A percentile compares a stretch with the other conserved stretches of the same genome.
Evolutionary conservation across 2,888 invertebrate species (phyloP).

Genomic region (Nomada flava): DNA sequence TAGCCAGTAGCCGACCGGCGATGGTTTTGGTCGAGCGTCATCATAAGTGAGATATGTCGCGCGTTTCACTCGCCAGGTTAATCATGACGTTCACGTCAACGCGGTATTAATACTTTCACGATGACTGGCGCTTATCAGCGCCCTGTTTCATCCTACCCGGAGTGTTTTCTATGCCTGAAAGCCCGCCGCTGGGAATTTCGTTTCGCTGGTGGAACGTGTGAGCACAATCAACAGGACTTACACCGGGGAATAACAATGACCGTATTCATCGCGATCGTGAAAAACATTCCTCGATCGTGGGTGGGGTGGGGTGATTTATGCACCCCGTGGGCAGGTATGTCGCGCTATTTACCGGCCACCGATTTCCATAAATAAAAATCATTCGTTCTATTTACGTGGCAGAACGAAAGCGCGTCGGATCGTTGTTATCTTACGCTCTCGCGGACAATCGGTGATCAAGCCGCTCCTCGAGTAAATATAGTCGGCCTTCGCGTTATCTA

Average conservation of each 20-base stretch:
- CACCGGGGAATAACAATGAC: slow-evolving; percentile 61
- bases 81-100: slow-evolving; percentile 44
- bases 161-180: background rate
- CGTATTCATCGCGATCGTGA: slow-evolving; percentile 53
- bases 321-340: slow-evolving; percentile 30
- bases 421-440: slow-evolving; percentile 38
- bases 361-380: slow-evolving; percentile 43
- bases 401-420: slow-evolving; percentile 9
- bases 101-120: slow-evolving; percentile 58
- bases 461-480: slow-evolving; percentile 41
- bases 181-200: slow-evolving; percentile 13
- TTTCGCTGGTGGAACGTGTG: slow-evolving; percentile 6
- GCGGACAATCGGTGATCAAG: slow-evolving; percentile 44
- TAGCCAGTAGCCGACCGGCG: too few relatives aligned
- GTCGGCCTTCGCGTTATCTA: slow-evolving; percentile 31
- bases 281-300: slow-evolving; percentile 32
- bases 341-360: slow-evolving; percentile 27
- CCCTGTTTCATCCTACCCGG: slow-evolving; percentile 14
- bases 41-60: slow-evolving; percentile 3
- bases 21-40: background rate
- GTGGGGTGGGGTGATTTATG: slow-evolving; percentile 29
- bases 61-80: slow-evolving; percentile 29
- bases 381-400: slow-evolving; percentile 6
- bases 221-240: slow-evolving; percentile 34
- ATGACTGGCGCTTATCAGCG: slow-evolving; percentile 59